Evolutionary conservation across 2,888 invertebrate species (phyloP), one percentile per base, ranked within the genome.

Genomic region (Miltochrista miniata): DNA sequence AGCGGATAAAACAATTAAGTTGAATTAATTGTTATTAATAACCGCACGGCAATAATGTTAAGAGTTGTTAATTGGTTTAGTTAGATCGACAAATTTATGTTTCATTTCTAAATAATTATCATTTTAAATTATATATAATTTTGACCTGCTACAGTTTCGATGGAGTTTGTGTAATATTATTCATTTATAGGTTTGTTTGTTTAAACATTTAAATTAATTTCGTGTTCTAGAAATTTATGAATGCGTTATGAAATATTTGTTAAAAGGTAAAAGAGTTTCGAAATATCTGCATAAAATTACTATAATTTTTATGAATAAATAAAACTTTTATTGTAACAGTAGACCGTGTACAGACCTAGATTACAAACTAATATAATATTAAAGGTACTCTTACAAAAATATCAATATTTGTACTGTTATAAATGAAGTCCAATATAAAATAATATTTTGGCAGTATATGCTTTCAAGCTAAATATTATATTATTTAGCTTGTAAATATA

Each of bases 21-120:
- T 53, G 35, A 40, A 51, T 54, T 56, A 46, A 48, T 38, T 33
- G 45, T 48, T 36, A 36, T 42, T 41, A 48, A 37, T 31, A 40
- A n/a, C n/a, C 43, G 34, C 29, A 39, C 40, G 7, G 10, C 34
- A 13, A 34, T 18, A 18, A 10, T 34, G 14, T 8, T 30, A 33
- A 3, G 2, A 18, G 33, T 52, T 51, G 40, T 51, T 47, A 39
- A 40, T 58, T 34, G 43, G 18, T 56, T 13, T 52, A 48, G 54
- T 13, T 52, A 48, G 54, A 41, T 51, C 46, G 59, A 35, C 8
- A 13, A 0, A 24, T 52, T 36, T 18, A 8, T 48, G 35, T 30
- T 47, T 45, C 34, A 18, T 36, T 42, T 7, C n/a, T 10, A 30
- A 35, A 24, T 18, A 13, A 12, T 40, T 43, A 10, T 31, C 36